These are phyloP conservation scores for Drosophila triauraria DNA, from an alignment of 1,140 invertebrate genomes.

Conservation along the genomic window DNA sequence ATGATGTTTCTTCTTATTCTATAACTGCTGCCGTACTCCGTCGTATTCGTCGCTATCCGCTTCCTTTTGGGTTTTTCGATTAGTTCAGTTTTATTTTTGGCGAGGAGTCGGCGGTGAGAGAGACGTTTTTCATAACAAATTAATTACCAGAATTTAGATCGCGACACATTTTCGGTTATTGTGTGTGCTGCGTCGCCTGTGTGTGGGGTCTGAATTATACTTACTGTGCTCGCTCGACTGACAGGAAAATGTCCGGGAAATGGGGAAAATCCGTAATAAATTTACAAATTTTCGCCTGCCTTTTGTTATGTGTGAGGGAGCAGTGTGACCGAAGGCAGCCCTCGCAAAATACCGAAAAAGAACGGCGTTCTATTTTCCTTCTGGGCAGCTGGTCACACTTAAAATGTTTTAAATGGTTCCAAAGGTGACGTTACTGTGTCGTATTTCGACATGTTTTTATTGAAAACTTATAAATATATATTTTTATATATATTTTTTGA, in stretches of 20 bases:
- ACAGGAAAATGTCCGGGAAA: conserved; percentile 61
- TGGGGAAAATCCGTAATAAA: conserved; percentile 30
- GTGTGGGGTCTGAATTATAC: conserved; percentile 37
- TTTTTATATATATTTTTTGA: too few species aligned
- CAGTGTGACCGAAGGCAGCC: neutral
- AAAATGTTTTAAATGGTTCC: too few species aligned
- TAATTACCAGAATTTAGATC: conserved; percentile 58
- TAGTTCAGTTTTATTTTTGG: conserved; percentile 20
- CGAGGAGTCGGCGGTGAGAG: conserved; percentile 61
- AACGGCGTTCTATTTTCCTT: neutral
- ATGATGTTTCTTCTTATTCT: conserved; percentile 73
- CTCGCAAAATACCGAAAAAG: neutral
- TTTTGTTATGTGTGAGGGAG: conserved; percentile 72
- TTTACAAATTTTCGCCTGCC: conserved; percentile 61
- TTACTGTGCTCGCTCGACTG: conserved; percentile 60
- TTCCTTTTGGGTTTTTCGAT: conserved; percentile 15
- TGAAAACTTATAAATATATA: too few species aligned
- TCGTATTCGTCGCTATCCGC: conserved; percentile 17
- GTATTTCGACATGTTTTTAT: too few species aligned
- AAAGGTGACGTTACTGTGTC: too few species aligned
- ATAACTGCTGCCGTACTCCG: conserved; percentile 2
- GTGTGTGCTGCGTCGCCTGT: conserved; percentile 23
- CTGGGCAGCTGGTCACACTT: too few species aligned
- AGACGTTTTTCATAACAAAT: conserved; percentile 74
- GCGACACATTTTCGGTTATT: conserved; percentile 62